Evolutionary conservation across 2,888 invertebrate genomes (phyloP).

Genomic region (Tricholauxania praeusta): DNA sequence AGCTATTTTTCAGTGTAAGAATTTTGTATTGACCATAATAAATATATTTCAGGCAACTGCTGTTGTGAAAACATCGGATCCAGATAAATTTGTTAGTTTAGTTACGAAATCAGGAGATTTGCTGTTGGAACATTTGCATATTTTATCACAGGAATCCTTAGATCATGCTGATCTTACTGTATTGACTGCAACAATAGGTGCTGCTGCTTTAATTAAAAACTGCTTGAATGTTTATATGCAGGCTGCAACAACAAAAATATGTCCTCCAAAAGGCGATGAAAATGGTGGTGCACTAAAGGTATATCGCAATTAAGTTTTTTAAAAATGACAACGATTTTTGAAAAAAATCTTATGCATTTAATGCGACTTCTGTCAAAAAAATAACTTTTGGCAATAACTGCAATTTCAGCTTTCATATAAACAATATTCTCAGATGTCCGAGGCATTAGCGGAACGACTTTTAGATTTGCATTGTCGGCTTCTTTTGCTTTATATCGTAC

Average conservation of each 20-base stretch:
- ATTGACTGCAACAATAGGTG: conserved; percentile 83
- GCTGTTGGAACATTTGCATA: conserved; percentile 81
- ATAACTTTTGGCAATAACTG: not conserved
- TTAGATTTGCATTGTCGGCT: conserved; percentile 84
- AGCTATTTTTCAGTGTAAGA: not conserved
- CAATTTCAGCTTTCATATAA: conserved; percentile 73
- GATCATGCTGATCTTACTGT: conserved; percentile 88
- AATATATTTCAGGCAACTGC: conserved; percentile 63
- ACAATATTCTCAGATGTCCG: conserved; percentile 84
- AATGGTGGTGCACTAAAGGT: conserved; percentile 66
- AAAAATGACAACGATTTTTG: not conserved
- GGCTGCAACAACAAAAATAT: conserved; percentile 63
- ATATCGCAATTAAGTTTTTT: not conserved
- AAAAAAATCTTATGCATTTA: no score
- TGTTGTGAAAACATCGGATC: conserved; percentile 81
- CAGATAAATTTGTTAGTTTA: conserved; percentile 79
- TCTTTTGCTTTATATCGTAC: conserved; percentile 82
- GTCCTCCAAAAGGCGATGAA: conserved; percentile 66
- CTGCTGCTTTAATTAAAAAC: conserved; percentile 82
- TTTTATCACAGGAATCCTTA: conserved; percentile 83
- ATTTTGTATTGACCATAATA: not conserved
- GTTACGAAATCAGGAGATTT: conserved; percentile 80
- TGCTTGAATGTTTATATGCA: conserved; percentile 83
- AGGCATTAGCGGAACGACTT: conserved; percentile 85
- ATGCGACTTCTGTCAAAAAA: not conserved